phyloP scores from a whole-genome alignment of 2,113 vertebrate species.

The Polypterus bichir region DNA sequence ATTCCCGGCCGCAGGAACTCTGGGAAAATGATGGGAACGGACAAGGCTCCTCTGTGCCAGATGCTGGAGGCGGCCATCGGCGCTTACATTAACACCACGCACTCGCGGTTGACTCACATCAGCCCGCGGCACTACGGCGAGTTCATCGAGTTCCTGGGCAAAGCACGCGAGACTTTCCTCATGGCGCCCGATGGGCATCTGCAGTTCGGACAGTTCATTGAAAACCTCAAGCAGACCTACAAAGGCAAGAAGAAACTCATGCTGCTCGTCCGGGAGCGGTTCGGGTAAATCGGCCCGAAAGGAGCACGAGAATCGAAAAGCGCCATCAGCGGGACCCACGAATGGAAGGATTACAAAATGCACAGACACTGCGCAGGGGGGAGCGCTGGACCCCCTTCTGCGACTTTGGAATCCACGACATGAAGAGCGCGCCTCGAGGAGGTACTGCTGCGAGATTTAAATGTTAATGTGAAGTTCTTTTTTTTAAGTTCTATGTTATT shows the following conservation, averaged over 20 bases:
- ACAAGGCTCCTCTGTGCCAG: constrained; percentile 41
- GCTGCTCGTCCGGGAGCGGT: constrained; percentile 45
- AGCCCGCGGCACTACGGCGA: constrained; percentile 45
- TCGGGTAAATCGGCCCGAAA: constrained; percentile 30
- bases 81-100: constrained; percentile 44
- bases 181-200: constrained; percentile 41
- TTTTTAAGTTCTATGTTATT: too few species aligned
- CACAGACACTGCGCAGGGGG: too few species aligned
- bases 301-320: background rate
- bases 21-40: constrained; percentile 28
- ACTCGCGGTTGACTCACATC: constrained; percentile 48
- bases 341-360: too few species aligned
- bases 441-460: too few species aligned
- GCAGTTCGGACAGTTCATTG: constrained; percentile 42
- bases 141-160: constrained; percentile 46
- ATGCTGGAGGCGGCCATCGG: constrained; percentile 38
- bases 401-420: too few species aligned
- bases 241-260: constrained; percentile 52
- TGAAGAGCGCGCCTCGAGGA: too few species aligned
- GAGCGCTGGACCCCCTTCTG: too few species aligned
- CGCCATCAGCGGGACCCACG: too few species aligned
- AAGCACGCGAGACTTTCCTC: constrained; percentile 46
- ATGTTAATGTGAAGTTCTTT: too few species aligned
- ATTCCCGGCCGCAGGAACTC: constrained; percentile 27
- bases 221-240: constrained; percentile 48